Conservation (phyloP, 1,140 invertebrate species). For the Ladona fulva region DNA sequence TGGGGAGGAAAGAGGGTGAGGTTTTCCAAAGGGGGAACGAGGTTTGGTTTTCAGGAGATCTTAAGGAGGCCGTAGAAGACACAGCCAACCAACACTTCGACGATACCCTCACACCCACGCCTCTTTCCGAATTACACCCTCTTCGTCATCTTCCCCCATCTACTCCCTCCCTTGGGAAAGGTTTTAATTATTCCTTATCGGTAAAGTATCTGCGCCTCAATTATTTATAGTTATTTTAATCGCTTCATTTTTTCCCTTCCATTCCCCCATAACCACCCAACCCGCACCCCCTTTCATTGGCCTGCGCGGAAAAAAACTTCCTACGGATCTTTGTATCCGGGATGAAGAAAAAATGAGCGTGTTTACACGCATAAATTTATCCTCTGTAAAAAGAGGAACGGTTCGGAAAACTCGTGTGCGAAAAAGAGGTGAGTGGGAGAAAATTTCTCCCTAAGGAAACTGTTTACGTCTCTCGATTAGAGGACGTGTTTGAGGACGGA, state of each 20-base stretch:
- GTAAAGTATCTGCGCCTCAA: neutral
- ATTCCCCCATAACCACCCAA: neutral
- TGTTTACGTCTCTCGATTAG: too few relatives aligned
- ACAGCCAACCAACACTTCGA: too few relatives aligned
- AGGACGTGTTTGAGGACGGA: too few relatives aligned
- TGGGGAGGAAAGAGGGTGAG: neutral
- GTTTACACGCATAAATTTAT: slow-evolving; percentile 1
- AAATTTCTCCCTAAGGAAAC: too few relatives aligned
- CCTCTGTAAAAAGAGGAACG: neutral
- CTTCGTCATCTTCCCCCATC: neutral
- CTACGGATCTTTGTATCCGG: neutral
- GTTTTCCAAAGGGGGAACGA: too few relatives aligned
- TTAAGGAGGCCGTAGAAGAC: too few relatives aligned
- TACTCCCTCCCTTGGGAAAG: neutral
- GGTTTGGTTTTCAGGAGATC: too few relatives aligned
- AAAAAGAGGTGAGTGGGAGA: too few relatives aligned
- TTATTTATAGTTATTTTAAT: slow-evolving; percentile 11
- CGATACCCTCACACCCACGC: neutral
- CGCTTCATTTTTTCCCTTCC: neutral
- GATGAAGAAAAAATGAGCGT: neutral
- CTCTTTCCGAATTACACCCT: neutral
- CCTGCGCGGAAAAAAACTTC: too few relatives aligned
- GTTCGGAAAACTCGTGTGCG: too few relatives aligned
- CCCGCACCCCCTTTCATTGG: too few relatives aligned
- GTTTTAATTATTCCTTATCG: slow-evolving; percentile 10